Percentiles rank a stretch among this genome's conserved stretches.
phyloP scores from a whole-genome alignment of 2,888 invertebrate species.

The Philhelius pedissequus region DNA sequence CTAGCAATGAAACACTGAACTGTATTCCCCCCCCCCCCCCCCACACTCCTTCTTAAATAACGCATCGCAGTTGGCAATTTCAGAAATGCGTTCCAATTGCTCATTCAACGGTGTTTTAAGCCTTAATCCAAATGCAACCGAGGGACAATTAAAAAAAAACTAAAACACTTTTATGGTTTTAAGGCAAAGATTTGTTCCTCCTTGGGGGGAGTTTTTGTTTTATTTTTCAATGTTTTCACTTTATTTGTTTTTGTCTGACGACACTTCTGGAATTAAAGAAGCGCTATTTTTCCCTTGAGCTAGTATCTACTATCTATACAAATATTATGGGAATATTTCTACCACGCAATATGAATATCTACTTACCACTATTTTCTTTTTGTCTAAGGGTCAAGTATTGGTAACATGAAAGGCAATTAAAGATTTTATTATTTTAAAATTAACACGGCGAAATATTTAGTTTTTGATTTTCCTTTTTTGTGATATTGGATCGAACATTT shows the following conservation, averaged over 20 bases:
- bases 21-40: no score
- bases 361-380: background rate
- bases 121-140: slow-evolving; percentile 7
- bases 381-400: background rate
- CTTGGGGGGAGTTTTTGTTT: background rate
- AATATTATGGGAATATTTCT: background rate
- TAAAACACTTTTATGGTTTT: slow-evolving; percentile 52
- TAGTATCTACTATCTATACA: background rate
- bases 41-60: no score
- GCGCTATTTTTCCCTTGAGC: slow-evolving; percentile 13
- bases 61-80: background rate
- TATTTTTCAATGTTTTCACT: background rate
- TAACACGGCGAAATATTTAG: background rate
- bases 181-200: slow-evolving; percentile 35
- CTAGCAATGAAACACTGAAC: background rate
- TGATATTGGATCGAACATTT: no score
- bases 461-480: no score
- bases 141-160: slow-evolving; percentile 46
- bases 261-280: slow-evolving; percentile 12
- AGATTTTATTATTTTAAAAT: background rate
- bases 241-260: background rate
- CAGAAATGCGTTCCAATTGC: slow-evolving; percentile 20
- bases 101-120: slow-evolving; percentile 9
- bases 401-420: background rate
- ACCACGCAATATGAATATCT: slow-evolving; percentile 36